phyloP scores from a whole-genome alignment of 2,797 vertebrate species.

The Brotogeris chrysoptera region DNA sequence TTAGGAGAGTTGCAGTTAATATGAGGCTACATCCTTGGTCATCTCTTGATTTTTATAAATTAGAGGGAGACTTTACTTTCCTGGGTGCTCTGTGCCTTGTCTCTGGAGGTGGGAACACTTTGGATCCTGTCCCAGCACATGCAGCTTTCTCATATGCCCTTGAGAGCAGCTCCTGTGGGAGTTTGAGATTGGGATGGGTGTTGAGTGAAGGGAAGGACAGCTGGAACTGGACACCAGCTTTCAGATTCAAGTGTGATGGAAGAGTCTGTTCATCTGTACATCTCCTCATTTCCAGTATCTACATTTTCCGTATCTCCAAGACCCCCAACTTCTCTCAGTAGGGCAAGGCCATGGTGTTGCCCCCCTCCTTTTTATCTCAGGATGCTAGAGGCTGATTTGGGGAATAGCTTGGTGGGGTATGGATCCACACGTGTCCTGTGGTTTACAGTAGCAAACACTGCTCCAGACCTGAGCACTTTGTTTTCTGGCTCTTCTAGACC shows the following conservation, averaged over 20 bases:
- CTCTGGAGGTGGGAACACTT: neutral
- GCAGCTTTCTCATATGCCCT: neutral
- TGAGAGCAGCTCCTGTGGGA: neutral
- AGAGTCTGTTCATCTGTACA: neutral
- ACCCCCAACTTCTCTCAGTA: neutral
- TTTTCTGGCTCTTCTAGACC: slow-evolving; percentile 76
- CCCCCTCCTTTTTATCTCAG: neutral
- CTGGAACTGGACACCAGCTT: neutral
- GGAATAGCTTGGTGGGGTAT: neutral
- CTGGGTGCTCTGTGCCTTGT: neutral
- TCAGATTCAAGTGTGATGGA: neutral
- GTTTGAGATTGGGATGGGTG: neutral
- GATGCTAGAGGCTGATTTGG: neutral
- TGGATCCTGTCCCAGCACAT: neutral
- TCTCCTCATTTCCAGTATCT: neutral
- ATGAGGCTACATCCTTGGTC: neutral
- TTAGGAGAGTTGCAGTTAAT: slow-evolving; percentile 12
- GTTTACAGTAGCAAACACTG: neutral
- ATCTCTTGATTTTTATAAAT: slow-evolving; percentile 11
- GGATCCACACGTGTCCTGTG: neutral
- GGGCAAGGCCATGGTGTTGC: neutral
- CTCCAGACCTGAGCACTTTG: neutral
- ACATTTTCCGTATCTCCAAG: neutral
- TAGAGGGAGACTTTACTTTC: neutral
- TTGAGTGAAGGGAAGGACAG: neutral